Evolutionary conservation across 1,140 invertebrate genomes (phyloP), one percentile per base, ranked within the genome.

Genomic region (Ceratina calcarata): DNA sequence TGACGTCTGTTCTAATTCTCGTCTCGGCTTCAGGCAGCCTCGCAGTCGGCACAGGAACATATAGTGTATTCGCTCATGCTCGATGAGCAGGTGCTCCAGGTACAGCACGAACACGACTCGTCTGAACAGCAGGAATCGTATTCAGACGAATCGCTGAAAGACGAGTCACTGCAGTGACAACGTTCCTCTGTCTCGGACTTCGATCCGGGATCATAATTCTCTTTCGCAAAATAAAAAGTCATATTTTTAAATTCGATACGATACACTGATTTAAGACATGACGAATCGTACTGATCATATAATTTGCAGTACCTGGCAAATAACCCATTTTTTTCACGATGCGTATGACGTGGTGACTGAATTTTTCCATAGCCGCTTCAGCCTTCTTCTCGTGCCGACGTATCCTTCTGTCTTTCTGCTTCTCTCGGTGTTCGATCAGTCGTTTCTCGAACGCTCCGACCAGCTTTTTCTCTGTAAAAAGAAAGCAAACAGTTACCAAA

Each of bases 281-380:
- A n/a, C 37, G 37, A 45, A 8, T 45, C 10, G 10, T 45, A 45
- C 10, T 10, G 10, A 45, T 45, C 7, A 6, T 45, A 0, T 45
- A 45, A 45, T 45, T 45, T 6, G 2, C 10, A 3, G 7, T 45
- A 79, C 77, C 61, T 51, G 53, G 15, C 2, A 60, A 37, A 22
- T 74, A 53, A 7, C 75, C 49, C 13, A 82, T 73, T 37, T 72
- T 58, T 3, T 10, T 49, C 7, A 27, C 75, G 0, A 83, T 66
- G 0, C 4, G 18, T 0, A 22, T 27, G 20, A 83, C 58, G 18
- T 57, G 62, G 13, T 37, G n/a, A 15, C 24, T 57, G 18, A 82
- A 71, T 13, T 45, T 10, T 12, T 51, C 32, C 13, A 83, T 78
- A 18, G 80, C 80, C 13, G 13, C 60, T 16, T 51, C 55, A 3